A percentile compares a stretch with the other conserved stretches of the same genome.
Evolutionary conservation across 2,888 invertebrate genomes (phyloP).

Genomic region (Nezara viridula): DNA sequence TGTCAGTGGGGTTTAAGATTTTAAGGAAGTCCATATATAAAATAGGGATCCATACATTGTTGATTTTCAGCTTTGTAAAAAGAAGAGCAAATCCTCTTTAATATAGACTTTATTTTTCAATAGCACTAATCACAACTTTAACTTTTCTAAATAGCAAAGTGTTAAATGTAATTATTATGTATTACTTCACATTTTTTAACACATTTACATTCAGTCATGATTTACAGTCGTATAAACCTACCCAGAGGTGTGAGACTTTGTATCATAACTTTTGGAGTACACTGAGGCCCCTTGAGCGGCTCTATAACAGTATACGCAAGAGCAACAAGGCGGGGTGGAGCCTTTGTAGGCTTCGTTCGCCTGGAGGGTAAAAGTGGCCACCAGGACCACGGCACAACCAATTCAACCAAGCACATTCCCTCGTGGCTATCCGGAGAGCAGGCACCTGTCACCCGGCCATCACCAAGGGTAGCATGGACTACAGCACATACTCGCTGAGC

Average conservation of each 20-base stretch:
- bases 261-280: constrained; percentile 77
- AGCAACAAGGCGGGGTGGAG: constrained; percentile 79
- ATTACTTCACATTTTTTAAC: too few species aligned
- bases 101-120: too few species aligned
- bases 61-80: too few species aligned
- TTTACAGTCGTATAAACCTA: constrained; percentile 19
- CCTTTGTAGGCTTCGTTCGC: constrained; percentile 70
- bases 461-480: constrained; percentile 77
- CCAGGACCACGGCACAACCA: constrained; percentile 91
- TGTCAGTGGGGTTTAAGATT: too few species aligned
- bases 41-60: too few species aligned
- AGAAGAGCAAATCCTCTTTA: too few species aligned
- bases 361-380: constrained; percentile 82
- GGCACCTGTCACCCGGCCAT: constrained; percentile 82
- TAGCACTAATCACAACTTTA: neutral
- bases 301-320: constrained; percentile 87
- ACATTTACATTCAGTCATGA: neutral
- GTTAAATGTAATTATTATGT: neutral
- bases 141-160: neutral
- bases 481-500: constrained; percentile 85
- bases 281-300: constrained; percentile 74
- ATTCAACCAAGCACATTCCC: constrained; percentile 77
- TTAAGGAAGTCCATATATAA: too few species aligned
- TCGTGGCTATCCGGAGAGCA: constrained; percentile 94
- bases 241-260: constrained; percentile 75